A percentile compares a stretch with the other conserved stretches of the same genome.
These are phyloP conservation scores for Lathamus discolor DNA, from an alignment of 2,113 vertebrate genomes.

Conservation along the genomic window DNA sequence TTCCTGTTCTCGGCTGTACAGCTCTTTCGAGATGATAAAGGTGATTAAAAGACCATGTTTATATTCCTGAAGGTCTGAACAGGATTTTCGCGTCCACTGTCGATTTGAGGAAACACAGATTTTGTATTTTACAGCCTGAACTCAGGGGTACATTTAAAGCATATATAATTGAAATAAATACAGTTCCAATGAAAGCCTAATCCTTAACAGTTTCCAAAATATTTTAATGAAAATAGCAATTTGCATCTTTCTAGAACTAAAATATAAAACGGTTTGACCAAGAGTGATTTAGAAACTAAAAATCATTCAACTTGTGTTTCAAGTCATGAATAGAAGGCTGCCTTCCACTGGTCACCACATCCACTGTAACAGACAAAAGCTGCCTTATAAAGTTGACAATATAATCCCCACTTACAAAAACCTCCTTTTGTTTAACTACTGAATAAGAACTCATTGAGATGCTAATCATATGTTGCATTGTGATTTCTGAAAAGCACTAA, in stretches of 20 bases:
- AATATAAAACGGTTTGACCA: constrained; percentile 8
- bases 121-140: background rate
- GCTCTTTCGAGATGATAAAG: background rate
- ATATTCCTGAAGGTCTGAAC: background rate
- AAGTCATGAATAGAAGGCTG: constrained; percentile 55
- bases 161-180: background rate
- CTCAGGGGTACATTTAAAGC: background rate
- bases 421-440: constrained; percentile 74
- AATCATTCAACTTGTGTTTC: constrained; percentile 41
- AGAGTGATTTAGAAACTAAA: constrained; percentile 21
- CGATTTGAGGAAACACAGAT: background rate
- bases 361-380: constrained; percentile 72
- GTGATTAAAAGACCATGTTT: background rate
- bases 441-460: constrained; percentile 80
- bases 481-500: constrained; percentile 67
- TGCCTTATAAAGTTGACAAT: constrained; percentile 77
- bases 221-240: constrained; percentile 5
- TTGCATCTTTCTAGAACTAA: background rate
- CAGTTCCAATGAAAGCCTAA: background rate
- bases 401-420: constrained; percentile 72
- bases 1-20: background rate
- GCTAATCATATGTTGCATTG: constrained; percentile 77
- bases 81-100: background rate
- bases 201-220: background rate
- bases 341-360: constrained; percentile 64